A percentile compares a stretch with the other conserved stretches of the same genome.
phyloP scores from a whole-genome alignment of 2,888 invertebrate genomes.

The Thalpophila matura region DNA sequence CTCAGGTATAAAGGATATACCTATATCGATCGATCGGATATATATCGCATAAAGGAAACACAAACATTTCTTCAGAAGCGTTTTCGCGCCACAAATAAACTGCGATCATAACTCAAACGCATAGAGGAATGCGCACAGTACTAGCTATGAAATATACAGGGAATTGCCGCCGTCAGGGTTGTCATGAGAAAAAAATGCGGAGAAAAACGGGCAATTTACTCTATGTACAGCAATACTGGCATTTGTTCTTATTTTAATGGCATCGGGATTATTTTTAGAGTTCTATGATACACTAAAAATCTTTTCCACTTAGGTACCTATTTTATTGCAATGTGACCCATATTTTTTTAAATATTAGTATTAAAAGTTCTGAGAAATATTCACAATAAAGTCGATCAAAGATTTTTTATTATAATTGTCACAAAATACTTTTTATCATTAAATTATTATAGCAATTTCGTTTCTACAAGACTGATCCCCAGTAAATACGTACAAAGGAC shows the following conservation, averaged over 20 bases:
- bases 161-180: conserved; percentile 39
- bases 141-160: conserved; percentile 44
- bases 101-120: conserved; percentile 52
- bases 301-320: background rate
- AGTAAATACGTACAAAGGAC: too few species aligned
- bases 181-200: conserved; percentile 20
- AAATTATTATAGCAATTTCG: too few species aligned
- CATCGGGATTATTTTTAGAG: background rate
- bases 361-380: too few species aligned
- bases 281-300: background rate
- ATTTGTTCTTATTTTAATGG: background rate
- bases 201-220: conserved; percentile 14
- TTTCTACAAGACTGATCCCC: too few species aligned
- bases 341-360: too few species aligned
- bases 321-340: background rate
- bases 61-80: conserved; percentile 48
- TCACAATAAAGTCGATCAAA: too few species aligned
- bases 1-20: conserved; percentile 20
- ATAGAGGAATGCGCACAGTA: conserved; percentile 38
- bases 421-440: too few species aligned
- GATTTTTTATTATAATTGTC: too few species aligned
- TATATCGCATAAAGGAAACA: conserved; percentile 46
- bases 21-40: too few species aligned
- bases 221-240: conserved; percentile 19
- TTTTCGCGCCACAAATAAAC: conserved; percentile 54